A percentile compares a stretch with the other conserved stretches of the same genome.
These are phyloP conservation scores for Eudorcas thomsonii DNA, from an alignment of 2,113 vertebrate species.

Conservation along the genomic window DNA sequence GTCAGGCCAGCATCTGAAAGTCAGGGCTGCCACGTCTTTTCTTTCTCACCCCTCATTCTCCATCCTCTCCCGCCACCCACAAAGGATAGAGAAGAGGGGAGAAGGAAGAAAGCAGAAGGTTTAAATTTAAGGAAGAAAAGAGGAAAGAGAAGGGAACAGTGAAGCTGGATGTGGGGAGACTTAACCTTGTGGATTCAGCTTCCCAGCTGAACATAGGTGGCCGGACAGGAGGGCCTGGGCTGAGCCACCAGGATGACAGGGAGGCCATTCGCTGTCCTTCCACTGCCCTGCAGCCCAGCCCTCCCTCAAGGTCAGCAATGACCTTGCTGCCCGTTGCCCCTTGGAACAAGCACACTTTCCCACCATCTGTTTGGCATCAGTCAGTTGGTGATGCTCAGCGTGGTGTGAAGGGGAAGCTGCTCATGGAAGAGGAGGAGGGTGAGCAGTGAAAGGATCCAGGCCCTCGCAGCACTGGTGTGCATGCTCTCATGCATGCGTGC, in stretches of 20 bases:
- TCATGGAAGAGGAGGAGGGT: background rate
- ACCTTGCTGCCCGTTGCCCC: conserved; percentile 28
- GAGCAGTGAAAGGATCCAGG: background rate
- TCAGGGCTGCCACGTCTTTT: background rate
- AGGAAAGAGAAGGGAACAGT: background rate
- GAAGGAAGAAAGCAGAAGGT: background rate
- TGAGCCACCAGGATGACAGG: background rate
- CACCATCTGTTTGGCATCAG: conserved; percentile 52
- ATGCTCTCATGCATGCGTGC: fast-evolving
- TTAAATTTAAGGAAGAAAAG: background rate
- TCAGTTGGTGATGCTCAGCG: background rate
- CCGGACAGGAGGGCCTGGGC: background rate
- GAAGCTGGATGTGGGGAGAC: background rate
- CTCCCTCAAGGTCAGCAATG: conserved; percentile 16
- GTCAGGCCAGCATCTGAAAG: background rate
- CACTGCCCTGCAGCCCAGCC: background rate
- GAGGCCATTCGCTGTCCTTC: conserved; percentile 37
- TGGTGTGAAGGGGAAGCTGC: background rate
- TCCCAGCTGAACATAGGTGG: background rate
- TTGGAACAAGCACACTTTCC: background rate
- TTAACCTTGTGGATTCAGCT: background rate
- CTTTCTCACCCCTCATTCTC: background rate
- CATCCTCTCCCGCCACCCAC: no score
- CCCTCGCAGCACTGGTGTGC: no score
- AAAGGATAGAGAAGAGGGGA: background rate